Evolutionary conservation across 2,888 invertebrate species (phyloP).

Genomic region (Doris montereyensis): DNA sequence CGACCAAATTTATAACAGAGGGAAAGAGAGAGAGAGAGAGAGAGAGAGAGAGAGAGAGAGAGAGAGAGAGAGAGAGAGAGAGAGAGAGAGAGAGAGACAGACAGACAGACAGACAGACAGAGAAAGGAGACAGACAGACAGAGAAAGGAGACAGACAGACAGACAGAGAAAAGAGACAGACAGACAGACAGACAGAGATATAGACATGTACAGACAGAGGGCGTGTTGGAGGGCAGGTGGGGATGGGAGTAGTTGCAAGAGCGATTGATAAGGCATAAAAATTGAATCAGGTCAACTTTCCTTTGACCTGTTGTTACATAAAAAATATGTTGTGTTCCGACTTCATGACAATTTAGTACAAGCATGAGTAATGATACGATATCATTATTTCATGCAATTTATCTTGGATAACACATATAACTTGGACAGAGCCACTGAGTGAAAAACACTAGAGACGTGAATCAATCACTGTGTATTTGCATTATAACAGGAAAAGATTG

Average conservation of each 20-base stretch:
- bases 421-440: no score
- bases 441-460: no score
- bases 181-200: background rate
- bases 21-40: background rate
- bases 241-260: background rate
- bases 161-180: background rate
- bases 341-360: no score
- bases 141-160: background rate
- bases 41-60: slow-evolving; percentile 16
- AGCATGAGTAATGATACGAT: no score
- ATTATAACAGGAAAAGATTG: no score
- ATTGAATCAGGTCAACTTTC: no score
- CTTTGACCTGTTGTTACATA: no score
- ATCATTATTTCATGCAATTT: no score
- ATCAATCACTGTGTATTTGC: no score
- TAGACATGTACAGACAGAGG: background rate
- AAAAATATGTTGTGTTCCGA: no score
- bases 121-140: background rate
- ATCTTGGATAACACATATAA: no score
- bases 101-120: background rate
- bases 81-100: background rate
- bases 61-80: slow-evolving; percentile 1
- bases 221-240: background rate
- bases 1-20: background rate
- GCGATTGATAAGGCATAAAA: background rate